A percentile compares a stretch with the other conserved stretches of the same genome.
phyloP scores from a whole-genome alignment of 1,140 invertebrate species.

The Planococcus citri region DNA sequence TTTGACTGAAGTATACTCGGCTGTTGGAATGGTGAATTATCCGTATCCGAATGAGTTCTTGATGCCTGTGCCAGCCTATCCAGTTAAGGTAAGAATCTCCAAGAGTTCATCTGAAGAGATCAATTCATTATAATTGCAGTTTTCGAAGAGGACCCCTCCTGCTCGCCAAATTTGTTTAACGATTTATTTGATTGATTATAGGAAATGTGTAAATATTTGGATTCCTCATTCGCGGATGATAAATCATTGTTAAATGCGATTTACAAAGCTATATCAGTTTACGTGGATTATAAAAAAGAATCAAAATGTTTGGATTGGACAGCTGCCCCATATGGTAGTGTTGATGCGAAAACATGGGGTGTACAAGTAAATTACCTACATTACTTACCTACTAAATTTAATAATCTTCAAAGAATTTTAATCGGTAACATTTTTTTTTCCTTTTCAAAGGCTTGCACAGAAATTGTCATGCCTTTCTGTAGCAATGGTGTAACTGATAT shows the following conservation, averaged over 20 bases:
- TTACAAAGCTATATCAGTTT: neutral
- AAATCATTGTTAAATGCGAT: neutral
- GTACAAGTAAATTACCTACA: neutral
- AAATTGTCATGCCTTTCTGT: slow-evolving; percentile 93
- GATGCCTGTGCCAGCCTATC: slow-evolving; percentile 65
- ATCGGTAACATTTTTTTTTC: too few species aligned
- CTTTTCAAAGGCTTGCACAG: slow-evolving; percentile 73
- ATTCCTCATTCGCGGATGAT: neutral
- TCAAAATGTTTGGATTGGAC: neutral
- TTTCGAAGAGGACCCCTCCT: too few species aligned
- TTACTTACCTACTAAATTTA: too few species aligned
- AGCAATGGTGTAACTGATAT: slow-evolving; percentile 62
- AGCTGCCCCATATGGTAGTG: neutral
- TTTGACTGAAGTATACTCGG: slow-evolving; percentile 53
- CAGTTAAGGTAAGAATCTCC: slow-evolving; percentile 39
- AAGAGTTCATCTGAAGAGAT: too few species aligned
- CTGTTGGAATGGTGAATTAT: slow-evolving; percentile 86
- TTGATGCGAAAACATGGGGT: neutral
- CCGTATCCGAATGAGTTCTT: slow-evolving; percentile 76
- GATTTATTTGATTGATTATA: neutral
- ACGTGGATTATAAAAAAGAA: neutral
- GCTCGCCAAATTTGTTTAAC: too few species aligned
- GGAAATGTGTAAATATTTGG: neutral
- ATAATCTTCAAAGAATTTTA: too few species aligned
- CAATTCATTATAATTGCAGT: too few species aligned